Base-by-base conservation (phyloP, 2,888 invertebrate species). In the Apamea monoglypha region DNA sequence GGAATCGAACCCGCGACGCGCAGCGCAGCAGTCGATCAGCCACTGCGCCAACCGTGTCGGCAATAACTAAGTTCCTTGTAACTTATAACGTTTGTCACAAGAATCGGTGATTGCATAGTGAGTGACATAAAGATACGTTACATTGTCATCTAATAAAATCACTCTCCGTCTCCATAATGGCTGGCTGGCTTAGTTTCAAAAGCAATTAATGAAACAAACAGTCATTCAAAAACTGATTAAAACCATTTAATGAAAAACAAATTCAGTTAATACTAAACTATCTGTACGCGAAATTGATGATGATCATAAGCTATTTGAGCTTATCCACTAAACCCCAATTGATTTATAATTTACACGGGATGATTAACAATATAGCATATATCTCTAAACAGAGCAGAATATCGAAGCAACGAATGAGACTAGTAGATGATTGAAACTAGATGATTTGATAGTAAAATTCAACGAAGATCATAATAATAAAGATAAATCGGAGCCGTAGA, bases 401-500 rank as follows among this genome's bases (percentile, higher is more conserved):
- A 69, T 75, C 75, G n/a, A 78, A 56, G 29, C 53, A 73, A 18
- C 36, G 16, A 64, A 72, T 72, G 10, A n/a, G n/a, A n/a, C n/a
- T n/a, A n/a, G n/a, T n/a, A n/a, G n/a, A n/a, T n/a, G n/a, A n/a
- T n/a, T n/a, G n/a, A n/a, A n/a, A n/a, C 14, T 61, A 70, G 77
- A 83, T 75, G 70, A 73, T 77, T 47, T 64, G n/a, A 80, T 83
- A 78, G 63, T 73, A 68, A 64, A 83, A 75, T 25, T 44, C 36
- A 64, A 83, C 36, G 69, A 64, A 74, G 53, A 80, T 82, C 61
- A 61, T 83, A 69, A 80, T 75, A 82, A 77, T 82, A 77, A 78
- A 88, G 53, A 80, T 85, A 75, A 40, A 85, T 77, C 63, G 21
- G 21, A 12, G 12, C 40, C 44, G 3, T 69, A 74, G 74, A 79